phyloP scores from a whole-genome alignment of 2,113 vertebrate species.

The Myodes glareolus region DNA sequence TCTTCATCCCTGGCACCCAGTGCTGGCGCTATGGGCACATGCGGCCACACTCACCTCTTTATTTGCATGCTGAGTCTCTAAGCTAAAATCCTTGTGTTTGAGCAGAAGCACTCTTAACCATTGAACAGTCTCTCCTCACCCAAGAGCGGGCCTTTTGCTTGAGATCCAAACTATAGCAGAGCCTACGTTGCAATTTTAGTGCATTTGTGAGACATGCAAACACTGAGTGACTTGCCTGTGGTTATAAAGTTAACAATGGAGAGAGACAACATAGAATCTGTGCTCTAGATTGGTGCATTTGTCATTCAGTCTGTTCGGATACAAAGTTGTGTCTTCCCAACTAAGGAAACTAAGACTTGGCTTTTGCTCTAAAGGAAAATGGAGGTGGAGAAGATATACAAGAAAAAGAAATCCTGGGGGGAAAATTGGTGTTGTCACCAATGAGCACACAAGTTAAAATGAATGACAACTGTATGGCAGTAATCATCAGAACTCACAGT shows the following conservation, averaged over 20 bases:
- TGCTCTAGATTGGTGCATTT: not conserved
- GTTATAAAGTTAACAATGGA: conserved; percentile 21
- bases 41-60: too few species aligned
- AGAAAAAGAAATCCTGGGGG: not conserved
- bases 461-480: not conserved
- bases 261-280: not conserved
- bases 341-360: conserved; percentile 44
- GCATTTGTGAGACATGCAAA: not conserved
- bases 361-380: conserved; percentile 31
- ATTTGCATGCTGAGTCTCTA: not conserved
- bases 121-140: not conserved
- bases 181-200: not conserved
- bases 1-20: not conserved
- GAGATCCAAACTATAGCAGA: not conserved
- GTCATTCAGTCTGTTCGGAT: not conserved
- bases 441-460: not conserved
- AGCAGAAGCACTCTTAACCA: not conserved
- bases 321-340: conserved; percentile 25
- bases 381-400: not conserved
- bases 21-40: not conserved
- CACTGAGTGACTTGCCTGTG: not conserved
- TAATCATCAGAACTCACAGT: conserved; percentile 43
- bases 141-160: not conserved
- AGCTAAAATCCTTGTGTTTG: not conserved
- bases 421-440: not conserved